Evolutionary conservation across 35 echinoderm and acorn worm species (phyloP).

Genomic region (Ophioderma brevispina): DNA sequence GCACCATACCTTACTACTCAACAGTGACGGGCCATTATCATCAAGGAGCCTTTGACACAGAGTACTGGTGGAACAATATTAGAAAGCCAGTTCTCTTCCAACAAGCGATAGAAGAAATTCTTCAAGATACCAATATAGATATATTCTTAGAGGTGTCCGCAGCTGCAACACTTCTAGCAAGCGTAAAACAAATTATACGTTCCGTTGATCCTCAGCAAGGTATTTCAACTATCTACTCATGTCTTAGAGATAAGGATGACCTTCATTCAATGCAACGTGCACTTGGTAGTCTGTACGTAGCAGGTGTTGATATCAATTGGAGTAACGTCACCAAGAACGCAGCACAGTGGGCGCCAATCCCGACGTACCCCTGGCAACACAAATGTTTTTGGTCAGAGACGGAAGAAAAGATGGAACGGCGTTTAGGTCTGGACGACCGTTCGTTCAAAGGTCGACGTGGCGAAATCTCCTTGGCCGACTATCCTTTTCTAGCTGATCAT

Average conservation of each 20-base stretch:
- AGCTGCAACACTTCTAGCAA: conserved; percentile 75
- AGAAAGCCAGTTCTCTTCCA: conserved; percentile 76
- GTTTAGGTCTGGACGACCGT: conserved; percentile 82
- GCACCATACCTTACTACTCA: conserved; percentile 69
- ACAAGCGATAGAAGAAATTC: conserved; percentile 66
- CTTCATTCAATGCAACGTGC: conserved; percentile 38
- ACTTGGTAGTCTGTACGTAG: conserved; percentile 49
- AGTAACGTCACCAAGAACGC: conserved; percentile 55
- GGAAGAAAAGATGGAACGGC: conserved; percentile 66
- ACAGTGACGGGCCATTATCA: conserved; percentile 69
- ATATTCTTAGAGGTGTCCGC: conserved; percentile 80
- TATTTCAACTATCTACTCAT: conserved; percentile 57
- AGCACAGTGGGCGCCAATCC: conserved; percentile 55
- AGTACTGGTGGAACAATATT: conserved; percentile 95
- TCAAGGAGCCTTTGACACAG: conserved; percentile 75
- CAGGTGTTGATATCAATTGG: conserved; percentile 72
- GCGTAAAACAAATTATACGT: conserved; percentile 72
- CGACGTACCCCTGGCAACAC: conserved; percentile 87
- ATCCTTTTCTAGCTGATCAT: conserved; percentile 77
- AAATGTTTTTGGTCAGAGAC: conserved; percentile 66
- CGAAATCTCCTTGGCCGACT: conserved; percentile 55
- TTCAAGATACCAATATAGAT: conserved; percentile 55
- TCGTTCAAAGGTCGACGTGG: conserved; percentile 86
- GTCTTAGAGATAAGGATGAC: conserved; percentile 80
- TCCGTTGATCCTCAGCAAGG: conserved; percentile 18